These are phyloP conservation scores for Noctuana brunneofusca DNA, from an alignment of 2,888 invertebrate species.

Conservation along the genomic window DNA sequence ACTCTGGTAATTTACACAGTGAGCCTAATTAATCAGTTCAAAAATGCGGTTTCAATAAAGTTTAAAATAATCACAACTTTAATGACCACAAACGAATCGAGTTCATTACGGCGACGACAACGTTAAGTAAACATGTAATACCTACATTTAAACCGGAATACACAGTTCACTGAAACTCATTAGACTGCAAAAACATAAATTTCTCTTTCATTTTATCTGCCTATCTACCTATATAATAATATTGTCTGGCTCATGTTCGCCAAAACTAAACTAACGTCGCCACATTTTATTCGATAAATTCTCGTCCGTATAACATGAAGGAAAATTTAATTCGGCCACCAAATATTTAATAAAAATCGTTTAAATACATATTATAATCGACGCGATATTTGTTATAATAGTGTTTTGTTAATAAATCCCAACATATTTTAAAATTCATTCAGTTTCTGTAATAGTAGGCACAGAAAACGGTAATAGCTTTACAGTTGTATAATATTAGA, in stretches of 20 bases:
- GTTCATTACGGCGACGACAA: conserved; percentile 10
- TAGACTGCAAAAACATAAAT: conserved; percentile 19
- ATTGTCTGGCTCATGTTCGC: too few relatives aligned
- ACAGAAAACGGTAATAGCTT: not conserved
- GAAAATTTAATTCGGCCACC: too few relatives aligned
- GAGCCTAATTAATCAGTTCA: not conserved
- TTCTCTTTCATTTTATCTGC: conserved; percentile 13
- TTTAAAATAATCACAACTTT: not conserved
- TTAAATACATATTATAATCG: too few relatives aligned
- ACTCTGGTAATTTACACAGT: too few relatives aligned
- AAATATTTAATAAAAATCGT: too few relatives aligned
- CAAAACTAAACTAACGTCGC: too few relatives aligned
- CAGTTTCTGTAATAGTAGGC: too few relatives aligned
- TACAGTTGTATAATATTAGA: conserved; percentile 13
- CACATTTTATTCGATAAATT: too few relatives aligned
- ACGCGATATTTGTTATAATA: too few relatives aligned
- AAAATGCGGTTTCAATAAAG: not conserved
- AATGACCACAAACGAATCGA: conserved; percentile 10
- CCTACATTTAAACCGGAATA: conserved; percentile 19
- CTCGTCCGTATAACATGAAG: too few relatives aligned
- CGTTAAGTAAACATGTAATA: conserved; percentile 22
- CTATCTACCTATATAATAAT: not conserved
- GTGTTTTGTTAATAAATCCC: too few relatives aligned
- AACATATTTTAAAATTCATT: too few relatives aligned
- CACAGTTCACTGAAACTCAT: conserved; percentile 21